These are phyloP conservation scores for Tachypleus tridentatus DNA, from an alignment of 1,140 invertebrate genomes.

Conservation along the genomic window DNA sequence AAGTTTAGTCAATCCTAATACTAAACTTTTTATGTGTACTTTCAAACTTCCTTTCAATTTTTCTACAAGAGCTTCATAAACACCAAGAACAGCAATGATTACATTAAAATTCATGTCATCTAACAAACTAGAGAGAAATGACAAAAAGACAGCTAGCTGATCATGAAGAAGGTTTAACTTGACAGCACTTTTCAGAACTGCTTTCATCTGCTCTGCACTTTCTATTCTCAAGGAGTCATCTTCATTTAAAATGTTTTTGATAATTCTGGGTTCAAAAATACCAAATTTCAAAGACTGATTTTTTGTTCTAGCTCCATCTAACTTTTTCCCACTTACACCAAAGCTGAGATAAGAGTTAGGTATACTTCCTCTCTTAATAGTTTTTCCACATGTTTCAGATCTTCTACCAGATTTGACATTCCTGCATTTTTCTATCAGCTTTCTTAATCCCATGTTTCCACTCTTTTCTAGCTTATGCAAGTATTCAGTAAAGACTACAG, in stretches of 20 bases:
- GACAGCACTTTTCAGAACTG: conserved; percentile 39
- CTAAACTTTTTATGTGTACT: conserved; percentile 15
- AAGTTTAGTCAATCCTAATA: conserved; percentile 9
- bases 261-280: conserved; percentile 16
- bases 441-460: background rate
- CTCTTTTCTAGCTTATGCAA: conserved; percentile 15
- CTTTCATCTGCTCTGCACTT: conserved; percentile 42
- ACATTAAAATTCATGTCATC: conserved; percentile 19
- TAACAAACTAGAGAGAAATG: conserved; percentile 13
- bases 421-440: background rate
- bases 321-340: too few relatives aligned
- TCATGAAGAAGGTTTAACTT: background rate
- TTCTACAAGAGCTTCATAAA: conserved; percentile 17
- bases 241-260: conserved; percentile 27
- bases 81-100: conserved; percentile 13
- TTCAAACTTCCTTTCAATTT: conserved; percentile 17
- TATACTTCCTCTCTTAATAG: background rate
- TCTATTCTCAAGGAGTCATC: conserved; percentile 45
- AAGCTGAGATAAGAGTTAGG: background rate
- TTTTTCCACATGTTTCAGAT: too few relatives aligned
- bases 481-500: conserved; percentile 12
- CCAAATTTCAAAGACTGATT: conserved; percentile 9
- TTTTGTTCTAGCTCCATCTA: conserved; percentile 1
- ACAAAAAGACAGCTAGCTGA: conserved; percentile 16
- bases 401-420: background rate